Conservation (phyloP, 2,888 invertebrate species). For the Blastobasis lacticolella region DNA sequence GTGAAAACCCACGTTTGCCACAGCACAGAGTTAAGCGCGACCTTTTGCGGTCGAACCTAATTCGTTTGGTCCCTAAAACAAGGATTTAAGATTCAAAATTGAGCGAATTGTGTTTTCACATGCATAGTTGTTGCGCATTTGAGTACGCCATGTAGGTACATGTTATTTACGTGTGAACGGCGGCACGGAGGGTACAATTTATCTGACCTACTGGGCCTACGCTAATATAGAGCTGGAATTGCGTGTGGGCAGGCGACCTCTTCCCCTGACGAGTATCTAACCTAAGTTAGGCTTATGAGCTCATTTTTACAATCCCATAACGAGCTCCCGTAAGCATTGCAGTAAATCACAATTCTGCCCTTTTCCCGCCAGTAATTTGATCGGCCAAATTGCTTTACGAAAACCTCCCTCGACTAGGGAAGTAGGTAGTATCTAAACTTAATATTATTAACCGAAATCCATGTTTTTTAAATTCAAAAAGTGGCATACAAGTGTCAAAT, state of each 20-base stretch:
- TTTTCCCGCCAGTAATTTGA: too few relatives aligned
- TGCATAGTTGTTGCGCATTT: constrained; percentile 19
- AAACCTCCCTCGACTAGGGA: too few relatives aligned
- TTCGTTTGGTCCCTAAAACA: constrained; percentile 19
- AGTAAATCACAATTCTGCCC: too few relatives aligned
- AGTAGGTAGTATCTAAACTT: too few relatives aligned
- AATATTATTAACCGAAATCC: too few relatives aligned
- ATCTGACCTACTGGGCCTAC: constrained; percentile 73
- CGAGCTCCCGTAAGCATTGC: too few relatives aligned
- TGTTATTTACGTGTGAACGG: constrained; percentile 75
- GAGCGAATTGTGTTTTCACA: constrained; percentile 5
- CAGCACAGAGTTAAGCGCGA: constrained; percentile 29
- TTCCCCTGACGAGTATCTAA: too few relatives aligned
- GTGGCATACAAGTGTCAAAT: too few relatives aligned
- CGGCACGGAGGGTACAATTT: constrained; percentile 70
- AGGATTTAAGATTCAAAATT: constrained; percentile 23
- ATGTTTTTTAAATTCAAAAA: too few relatives aligned
- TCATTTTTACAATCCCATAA: constrained; percentile 5
- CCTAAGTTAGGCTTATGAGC: too few relatives aligned
- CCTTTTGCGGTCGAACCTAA: constrained; percentile 9
- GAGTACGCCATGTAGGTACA: constrained; percentile 22
- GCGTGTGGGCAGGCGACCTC: constrained; percentile 28
- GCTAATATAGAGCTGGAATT: constrained; percentile 65
- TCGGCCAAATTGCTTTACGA: too few relatives aligned
- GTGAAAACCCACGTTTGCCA: constrained; percentile 44